Percentiles rank a stretch among this genome's conserved stretches.
phyloP scores from a whole-genome alignment of 2,888 invertebrate species.

The Hirtodrosophila alboralis region DNA sequence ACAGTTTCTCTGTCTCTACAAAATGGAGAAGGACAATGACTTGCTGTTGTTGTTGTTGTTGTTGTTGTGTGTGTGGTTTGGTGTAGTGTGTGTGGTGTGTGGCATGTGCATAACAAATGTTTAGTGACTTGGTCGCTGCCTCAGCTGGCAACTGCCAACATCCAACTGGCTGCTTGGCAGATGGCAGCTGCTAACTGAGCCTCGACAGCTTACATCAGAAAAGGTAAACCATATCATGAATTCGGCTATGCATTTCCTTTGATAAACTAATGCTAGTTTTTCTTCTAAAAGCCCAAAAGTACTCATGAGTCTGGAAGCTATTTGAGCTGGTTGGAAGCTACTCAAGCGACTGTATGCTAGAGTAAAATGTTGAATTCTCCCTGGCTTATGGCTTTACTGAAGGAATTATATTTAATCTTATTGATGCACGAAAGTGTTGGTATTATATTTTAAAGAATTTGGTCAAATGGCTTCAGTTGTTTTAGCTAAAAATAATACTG shows the following conservation, averaged over 20 bases:
- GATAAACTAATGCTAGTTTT: constrained; percentile 37
- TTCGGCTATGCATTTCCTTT: constrained; percentile 65
- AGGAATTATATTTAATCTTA: constrained; percentile 12
- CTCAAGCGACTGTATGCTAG: constrained; percentile 7
- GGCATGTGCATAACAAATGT: constrained; percentile 74
- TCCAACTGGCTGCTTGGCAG: constrained; percentile 6
- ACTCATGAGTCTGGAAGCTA: constrained; percentile 6
- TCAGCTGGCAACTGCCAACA: constrained; percentile 33
- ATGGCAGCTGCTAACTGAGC: constrained; percentile 57
- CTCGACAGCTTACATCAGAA: constrained; percentile 51
- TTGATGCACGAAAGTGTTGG: too few relatives aligned
- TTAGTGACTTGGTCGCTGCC: constrained; percentile 67
- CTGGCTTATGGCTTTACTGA: constrained; percentile 7
- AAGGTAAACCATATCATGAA: constrained; percentile 74
- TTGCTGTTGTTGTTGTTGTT: constrained; percentile 12
- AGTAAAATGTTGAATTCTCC: constrained; percentile 7
- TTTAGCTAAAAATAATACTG: too few relatives aligned
- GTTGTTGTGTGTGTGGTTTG: constrained; percentile 33
- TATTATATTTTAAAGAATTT: too few relatives aligned
- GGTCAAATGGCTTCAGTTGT: too few relatives aligned
- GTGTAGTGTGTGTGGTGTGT: constrained; percentile 35
- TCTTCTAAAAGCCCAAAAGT: constrained; percentile 24
- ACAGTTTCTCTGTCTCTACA: constrained; percentile 5
- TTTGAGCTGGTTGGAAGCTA: constrained; percentile 7
- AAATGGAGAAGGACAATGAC: constrained; percentile 34